Evolutionary conservation across 2,888 invertebrate species (phyloP).

Genomic region (Troides aeacus): DNA sequence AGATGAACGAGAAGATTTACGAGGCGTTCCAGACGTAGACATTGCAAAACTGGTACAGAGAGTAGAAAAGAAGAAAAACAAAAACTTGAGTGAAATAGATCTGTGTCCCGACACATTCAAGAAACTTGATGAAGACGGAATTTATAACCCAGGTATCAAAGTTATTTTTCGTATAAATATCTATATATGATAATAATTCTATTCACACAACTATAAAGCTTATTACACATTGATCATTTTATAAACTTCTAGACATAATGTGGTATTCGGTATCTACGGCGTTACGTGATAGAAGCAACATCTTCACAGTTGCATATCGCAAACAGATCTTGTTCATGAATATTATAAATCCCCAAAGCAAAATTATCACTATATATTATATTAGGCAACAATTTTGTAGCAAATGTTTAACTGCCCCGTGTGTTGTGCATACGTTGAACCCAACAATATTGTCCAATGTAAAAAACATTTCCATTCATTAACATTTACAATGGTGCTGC

Average conservation of each 20-base stretch:
- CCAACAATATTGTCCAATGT: too few species aligned
- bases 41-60: slow-evolving; percentile 70
- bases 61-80: slow-evolving; percentile 61
- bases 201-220: background rate
- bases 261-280: too few species aligned
- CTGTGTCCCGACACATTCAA: slow-evolving; percentile 68
- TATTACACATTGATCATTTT: too few species aligned
- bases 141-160: slow-evolving; percentile 63
- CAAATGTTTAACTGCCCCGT: too few species aligned
- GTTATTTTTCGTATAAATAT: background rate
- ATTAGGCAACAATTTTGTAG: too few species aligned
- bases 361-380: too few species aligned
- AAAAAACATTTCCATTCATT: background rate
- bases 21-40: slow-evolving; percentile 70
- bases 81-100: slow-evolving; percentile 63
- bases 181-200: background rate
- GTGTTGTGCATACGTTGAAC: too few species aligned
- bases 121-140: slow-evolving; percentile 72
- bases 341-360: too few species aligned
- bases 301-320: too few species aligned
- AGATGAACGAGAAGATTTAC: slow-evolving; percentile 75
- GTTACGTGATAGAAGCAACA: too few species aligned
- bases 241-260: too few species aligned
- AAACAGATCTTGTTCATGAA: too few species aligned
- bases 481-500: background rate